Evolutionary conservation across 2,888 invertebrate species (phyloP).

Genomic region (Platerodrilus igneus): DNA sequence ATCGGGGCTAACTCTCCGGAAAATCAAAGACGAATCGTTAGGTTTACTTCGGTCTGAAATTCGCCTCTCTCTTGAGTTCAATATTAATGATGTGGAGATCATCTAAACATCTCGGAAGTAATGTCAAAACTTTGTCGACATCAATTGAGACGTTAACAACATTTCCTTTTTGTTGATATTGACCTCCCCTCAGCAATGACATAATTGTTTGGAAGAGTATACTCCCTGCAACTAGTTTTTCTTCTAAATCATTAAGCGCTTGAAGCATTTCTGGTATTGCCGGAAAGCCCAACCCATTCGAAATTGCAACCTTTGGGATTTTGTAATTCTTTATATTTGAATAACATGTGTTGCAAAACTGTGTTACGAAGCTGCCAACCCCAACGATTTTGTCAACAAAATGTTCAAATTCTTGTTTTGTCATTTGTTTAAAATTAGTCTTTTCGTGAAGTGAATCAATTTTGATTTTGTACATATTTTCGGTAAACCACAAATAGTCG

Average conservation of each 20-base stretch:
- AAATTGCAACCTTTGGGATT: neutral
- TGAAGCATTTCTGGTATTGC: conserved; percentile 3
- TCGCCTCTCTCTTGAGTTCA: conserved; percentile 2
- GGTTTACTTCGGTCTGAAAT: neutral
- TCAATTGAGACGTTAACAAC: conserved; percentile 7
- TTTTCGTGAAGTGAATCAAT: neutral
- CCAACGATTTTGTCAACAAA: neutral
- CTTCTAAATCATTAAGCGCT: conserved; percentile 3
- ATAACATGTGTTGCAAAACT: conserved; percentile 9
- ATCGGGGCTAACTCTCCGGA: neutral
- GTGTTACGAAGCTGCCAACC: neutral
- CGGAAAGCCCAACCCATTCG: conserved; percentile 8
- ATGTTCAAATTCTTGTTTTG: conserved; percentile 1
- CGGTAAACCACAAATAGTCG: neutral
- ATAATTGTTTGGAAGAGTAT: conserved; percentile 7
- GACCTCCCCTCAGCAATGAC: conserved; percentile 5
- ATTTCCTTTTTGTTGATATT: conserved; percentile 9
- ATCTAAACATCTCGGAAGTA: too few species aligned
- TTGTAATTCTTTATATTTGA: conserved; percentile 1
- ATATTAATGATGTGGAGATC: too few species aligned
- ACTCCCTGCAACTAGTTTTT: conserved; percentile 3
- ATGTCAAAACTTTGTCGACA: neutral
- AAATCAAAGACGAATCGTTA: conserved; percentile 1
- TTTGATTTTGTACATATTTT: neutral
- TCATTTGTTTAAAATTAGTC: too few species aligned